Percentiles rank a stretch among this genome's conserved stretches.
Conservation (phyloP, 1,140 invertebrate species). For the Chionoecetes opilio region DNA sequence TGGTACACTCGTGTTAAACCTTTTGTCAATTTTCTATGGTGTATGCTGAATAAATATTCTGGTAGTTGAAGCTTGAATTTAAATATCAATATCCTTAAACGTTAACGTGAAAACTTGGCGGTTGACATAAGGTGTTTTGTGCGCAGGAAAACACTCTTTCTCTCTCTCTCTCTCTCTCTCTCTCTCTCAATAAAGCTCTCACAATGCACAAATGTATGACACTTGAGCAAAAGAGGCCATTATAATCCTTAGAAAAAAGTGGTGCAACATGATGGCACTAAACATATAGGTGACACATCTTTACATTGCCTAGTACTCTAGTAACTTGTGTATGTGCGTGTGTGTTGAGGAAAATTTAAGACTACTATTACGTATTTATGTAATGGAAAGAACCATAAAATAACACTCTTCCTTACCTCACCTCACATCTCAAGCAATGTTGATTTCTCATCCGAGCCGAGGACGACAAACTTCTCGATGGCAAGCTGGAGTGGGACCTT, state of each 20-base stretch:
- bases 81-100: conserved; percentile 5
- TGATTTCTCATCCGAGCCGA: conserved; percentile 53
- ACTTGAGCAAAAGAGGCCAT: not conserved
- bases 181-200: too few species aligned
- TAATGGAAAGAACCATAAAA: not conserved
- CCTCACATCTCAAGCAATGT: conserved; percentile 47
- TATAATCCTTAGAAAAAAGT: not conserved
- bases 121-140: too few species aligned
- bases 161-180: too few species aligned
- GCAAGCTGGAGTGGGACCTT: not conserved
- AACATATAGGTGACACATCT: not conserved
- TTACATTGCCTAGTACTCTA: not conserved
- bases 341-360: not conserved
- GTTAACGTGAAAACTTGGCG: not conserved
- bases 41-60: conserved; percentile 57
- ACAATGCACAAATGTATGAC: not conserved
- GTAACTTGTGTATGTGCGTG: not conserved
- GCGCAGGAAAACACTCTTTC: too few species aligned
- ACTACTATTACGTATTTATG: not conserved
- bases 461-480: not conserved
- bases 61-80: not conserved
- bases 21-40: conserved; percentile 61
- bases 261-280: not conserved
- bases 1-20: conserved; percentile 53
- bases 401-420: not conserved